Percentiles rank a stretch among this genome's conserved stretches.
phyloP scores from a whole-genome alignment of 2,113 vertebrate species.

The Centropristis striata region DNA sequence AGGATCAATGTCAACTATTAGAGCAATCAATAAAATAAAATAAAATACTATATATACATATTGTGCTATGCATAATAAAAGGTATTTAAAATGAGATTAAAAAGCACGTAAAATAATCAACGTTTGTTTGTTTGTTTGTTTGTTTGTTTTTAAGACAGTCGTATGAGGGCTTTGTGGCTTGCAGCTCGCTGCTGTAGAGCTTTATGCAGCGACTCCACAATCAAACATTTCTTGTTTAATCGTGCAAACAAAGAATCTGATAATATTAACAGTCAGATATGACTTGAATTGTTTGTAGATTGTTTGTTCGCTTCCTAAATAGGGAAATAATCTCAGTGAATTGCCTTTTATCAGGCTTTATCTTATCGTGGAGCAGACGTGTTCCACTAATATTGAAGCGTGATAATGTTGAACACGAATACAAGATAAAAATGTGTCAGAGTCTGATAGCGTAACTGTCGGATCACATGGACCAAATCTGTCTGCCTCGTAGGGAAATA shows the following conservation, averaged over 20 bases:
- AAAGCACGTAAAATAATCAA: no score
- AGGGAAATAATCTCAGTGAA: conserved; percentile 26
- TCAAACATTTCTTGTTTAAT: conserved; percentile 11
- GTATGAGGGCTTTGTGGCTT: no score
- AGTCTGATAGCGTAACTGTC: background rate
- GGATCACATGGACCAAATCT: no score
- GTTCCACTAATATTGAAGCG: conserved; percentile 18
- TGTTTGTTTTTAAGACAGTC: no score
- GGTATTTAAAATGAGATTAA: no score
- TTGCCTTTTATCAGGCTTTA: conserved; percentile 35
- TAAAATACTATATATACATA: no score
- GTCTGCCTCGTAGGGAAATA: background rate
- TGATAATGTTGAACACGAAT: conserved; percentile 27
- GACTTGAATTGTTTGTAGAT: conserved; percentile 12
- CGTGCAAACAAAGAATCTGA: background rate
- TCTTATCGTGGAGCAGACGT: conserved; percentile 48
- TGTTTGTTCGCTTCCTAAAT: conserved; percentile 42
- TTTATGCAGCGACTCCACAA: background rate
- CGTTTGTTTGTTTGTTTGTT: no score
- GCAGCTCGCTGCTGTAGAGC: background rate
- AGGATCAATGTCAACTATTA: no score
- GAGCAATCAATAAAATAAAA: no score
- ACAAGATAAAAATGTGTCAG: conserved; percentile 36
- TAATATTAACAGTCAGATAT: background rate
- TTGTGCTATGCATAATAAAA: no score